phyloP scores from a whole-genome alignment of 2,888 invertebrate species.

The Pristionchus fissidentatus region DNA sequence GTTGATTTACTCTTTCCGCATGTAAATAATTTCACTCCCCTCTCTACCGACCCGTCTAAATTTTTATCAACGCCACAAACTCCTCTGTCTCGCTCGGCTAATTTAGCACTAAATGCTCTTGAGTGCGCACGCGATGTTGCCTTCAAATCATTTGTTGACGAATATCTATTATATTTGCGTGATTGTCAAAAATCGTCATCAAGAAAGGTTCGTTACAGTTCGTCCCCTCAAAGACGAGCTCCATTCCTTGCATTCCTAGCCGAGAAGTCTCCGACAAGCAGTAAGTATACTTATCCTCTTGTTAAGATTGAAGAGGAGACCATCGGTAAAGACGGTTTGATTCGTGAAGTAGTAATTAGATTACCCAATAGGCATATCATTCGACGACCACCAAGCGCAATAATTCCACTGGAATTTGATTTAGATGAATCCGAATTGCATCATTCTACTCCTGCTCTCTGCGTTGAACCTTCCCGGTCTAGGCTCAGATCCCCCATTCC shows the following conservation, averaged over 20 bases:
- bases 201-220: neutral
- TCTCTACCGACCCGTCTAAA: neutral
- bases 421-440: neutral
- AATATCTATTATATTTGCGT: neutral
- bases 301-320: neutral
- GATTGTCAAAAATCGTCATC: neutral
- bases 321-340: neutral
- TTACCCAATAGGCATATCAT: neutral
- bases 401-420: neutral
- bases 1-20: neutral
- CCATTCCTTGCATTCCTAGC: neutral
- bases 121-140: neutral
- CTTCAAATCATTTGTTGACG: neutral
- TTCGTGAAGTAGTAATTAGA: neutral
- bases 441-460: neutral
- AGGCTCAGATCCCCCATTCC: neutral
- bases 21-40: neutral
- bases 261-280: no score
- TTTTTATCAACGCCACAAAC: neutral
- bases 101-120: neutral
- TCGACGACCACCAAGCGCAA: neutral
- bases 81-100: neutral
- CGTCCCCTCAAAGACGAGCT: neutral
- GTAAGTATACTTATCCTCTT: neutral
- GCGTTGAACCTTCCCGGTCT: no score